Percentiles rank a stretch among this genome's conserved stretches.
These are phyloP conservation scores for Sinocyclocheilus maitianheensis DNA, from an alignment of 2,113 vertebrate genomes.

Conservation along the genomic window DNA sequence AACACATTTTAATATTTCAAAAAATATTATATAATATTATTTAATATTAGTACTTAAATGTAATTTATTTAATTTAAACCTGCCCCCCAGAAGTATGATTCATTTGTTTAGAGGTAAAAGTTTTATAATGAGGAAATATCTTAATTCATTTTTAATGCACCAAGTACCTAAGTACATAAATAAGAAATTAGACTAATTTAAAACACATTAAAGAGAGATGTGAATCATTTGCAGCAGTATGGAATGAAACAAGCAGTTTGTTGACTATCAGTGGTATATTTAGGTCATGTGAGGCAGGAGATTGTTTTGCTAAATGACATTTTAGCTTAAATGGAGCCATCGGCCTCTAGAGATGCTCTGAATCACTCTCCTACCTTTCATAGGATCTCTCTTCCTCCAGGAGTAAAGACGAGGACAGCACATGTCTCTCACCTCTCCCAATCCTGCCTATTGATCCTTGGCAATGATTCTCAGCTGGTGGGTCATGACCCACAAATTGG, in stretches of 20 bases:
- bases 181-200: neutral
- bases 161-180: neutral
- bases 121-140: neutral
- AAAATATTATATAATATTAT: too few species aligned
- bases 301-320: slow-evolving; percentile 10
- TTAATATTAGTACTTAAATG: too few species aligned
- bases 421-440: neutral
- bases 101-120: neutral
- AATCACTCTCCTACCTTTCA: slow-evolving; percentile 5
- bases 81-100: too few species aligned
- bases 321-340: slow-evolving; percentile 10
- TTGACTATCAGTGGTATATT: neutral
- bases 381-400: neutral
- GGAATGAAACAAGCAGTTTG: neutral
- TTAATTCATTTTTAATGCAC: neutral
- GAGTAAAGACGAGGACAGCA: neutral
- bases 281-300: slow-evolving; percentile 8
- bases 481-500: neutral
- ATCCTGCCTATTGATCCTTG: neutral
- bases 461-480: neutral
- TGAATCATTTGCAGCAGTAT: neutral
- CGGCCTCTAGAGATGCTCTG: neutral
- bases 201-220: neutral
- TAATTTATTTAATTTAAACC: neutral
- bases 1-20: too few species aligned